Conservation (phyloP, 2,797 vertebrate species). For the Girardinus metallicus region DNA sequence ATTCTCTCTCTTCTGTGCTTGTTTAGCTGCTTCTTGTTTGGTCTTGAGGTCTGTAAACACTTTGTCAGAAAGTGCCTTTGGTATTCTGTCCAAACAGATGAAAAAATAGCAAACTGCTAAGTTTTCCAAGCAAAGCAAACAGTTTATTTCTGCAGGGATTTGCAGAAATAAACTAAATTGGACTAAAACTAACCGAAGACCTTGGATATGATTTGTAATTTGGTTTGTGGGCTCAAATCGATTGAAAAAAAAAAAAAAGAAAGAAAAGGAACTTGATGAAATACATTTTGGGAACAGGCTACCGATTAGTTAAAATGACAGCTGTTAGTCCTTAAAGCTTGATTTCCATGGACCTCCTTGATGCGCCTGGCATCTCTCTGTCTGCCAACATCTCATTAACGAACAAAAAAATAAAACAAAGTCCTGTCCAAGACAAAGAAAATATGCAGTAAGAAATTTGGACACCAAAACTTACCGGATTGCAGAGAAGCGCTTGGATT, state of each 20-base stretch:
- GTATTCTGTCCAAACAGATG: conserved; percentile 84
- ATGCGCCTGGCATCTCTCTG: conserved; percentile 40
- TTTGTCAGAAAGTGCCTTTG: conserved; percentile 88
- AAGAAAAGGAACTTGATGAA: conserved; percentile 27
- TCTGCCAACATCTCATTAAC: conserved; percentile 36
- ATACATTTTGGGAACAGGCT: conserved; percentile 28
- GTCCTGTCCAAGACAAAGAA: conserved; percentile 17
- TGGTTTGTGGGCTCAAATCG: conserved; percentile 24
- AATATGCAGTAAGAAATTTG: conserved; percentile 29
- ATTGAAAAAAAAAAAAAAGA: conserved; percentile 21
- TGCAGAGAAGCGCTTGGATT: conserved; percentile 93
- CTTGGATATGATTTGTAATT: conserved; percentile 19
- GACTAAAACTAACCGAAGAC: conserved; percentile 8
- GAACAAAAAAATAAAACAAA: conserved; percentile 7
- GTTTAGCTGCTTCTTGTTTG: conserved; percentile 67
- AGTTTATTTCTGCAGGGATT: conserved; percentile 23
- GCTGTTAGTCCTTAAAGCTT: conserved; percentile 18
- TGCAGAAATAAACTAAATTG: conserved; percentile 27
- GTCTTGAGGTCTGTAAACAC: conserved; percentile 80
- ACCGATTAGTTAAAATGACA: conserved; percentile 23
- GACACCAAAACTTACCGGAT: conserved; percentile 84
- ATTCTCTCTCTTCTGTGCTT: conserved; percentile 81
- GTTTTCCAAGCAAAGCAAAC: conserved; percentile 18
- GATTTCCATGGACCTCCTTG: conserved; percentile 36
- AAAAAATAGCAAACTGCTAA: conserved; percentile 36